Percentiles rank a stretch among this genome's conserved stretches.
phyloP scores from a whole-genome alignment of 2,797 vertebrate species.

The Poecilia velifera region DNA sequence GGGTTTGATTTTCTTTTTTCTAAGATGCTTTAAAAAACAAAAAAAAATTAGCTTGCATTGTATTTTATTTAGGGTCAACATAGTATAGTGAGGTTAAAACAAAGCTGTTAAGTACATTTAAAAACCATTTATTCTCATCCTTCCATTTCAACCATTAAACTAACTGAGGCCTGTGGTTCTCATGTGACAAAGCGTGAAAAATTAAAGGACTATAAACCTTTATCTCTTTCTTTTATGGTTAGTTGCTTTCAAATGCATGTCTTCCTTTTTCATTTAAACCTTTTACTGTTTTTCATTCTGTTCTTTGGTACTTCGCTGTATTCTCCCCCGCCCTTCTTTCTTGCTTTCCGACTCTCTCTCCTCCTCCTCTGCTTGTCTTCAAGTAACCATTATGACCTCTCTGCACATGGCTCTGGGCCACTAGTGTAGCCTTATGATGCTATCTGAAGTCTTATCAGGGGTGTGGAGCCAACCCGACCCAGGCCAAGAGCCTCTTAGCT shows the following conservation, averaged over 20 bases:
- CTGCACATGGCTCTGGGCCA: conserved; percentile 64
- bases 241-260: conserved; percentile 48
- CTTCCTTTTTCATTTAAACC: conserved; percentile 45
- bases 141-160: not conserved
- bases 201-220: not conserved
- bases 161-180: not conserved
- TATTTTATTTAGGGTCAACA: not conserved
- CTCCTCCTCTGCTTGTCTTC: conserved; percentile 31
- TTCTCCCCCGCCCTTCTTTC: conserved; percentile 17
- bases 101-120: not conserved
- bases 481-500: conserved; percentile 56
- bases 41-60: not conserved
- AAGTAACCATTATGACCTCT: conserved; percentile 51
- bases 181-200: not conserved
- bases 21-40: not conserved
- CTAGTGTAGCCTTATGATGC: conserved; percentile 80
- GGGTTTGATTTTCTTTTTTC: conserved; percentile 6
- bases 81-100: not conserved
- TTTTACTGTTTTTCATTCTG: conserved; percentile 59
- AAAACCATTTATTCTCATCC: not conserved
- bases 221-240: conserved; percentile 34
- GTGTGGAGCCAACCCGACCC: conserved; percentile 63
- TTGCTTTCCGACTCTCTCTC: conserved; percentile 46
- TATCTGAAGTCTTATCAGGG: conserved; percentile 84
- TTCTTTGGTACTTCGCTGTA: conserved; percentile 43